These are phyloP conservation scores for Phaedon cochleariae DNA, from an alignment of 2,888 invertebrate species.

Conservation along the genomic window DNA sequence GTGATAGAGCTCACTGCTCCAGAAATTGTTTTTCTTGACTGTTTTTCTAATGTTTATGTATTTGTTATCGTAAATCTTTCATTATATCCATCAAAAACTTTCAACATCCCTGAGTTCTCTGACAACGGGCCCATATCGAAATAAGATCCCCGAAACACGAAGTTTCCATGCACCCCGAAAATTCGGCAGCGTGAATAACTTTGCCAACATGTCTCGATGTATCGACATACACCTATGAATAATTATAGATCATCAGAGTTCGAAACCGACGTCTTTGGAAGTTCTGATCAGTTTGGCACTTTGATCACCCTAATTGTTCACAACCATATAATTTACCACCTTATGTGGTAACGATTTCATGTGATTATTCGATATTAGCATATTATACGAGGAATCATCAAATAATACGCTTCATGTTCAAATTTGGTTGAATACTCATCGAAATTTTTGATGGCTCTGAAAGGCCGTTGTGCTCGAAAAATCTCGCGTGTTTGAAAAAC, in stretches of 20 bases:
- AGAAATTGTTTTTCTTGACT: too few species aligned
- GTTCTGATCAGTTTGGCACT: constrained; percentile 10
- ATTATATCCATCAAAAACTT: neutral
- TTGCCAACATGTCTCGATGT: neutral
- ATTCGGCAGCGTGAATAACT: neutral
- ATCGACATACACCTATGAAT: neutral
- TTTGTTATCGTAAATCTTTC: too few species aligned
- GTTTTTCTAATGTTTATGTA: too few species aligned
- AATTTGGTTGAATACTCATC: too few species aligned
- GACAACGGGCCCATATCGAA: neutral
- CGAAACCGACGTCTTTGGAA: neutral
- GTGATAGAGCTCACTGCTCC: too few species aligned
- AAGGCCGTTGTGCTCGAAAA: too few species aligned
- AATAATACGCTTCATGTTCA: too few species aligned
- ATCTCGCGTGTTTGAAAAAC: too few species aligned
- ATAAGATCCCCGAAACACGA: neutral
- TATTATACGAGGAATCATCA: too few species aligned
- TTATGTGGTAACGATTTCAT: too few species aligned
- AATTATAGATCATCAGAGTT: constrained; percentile 15
- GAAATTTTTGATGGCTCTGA: too few species aligned
- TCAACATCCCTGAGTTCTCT: neutral
- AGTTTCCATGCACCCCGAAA: neutral
- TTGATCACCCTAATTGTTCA: constrained; percentile 6
- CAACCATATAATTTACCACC: neutral
- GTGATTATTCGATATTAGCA: too few species aligned